These are phyloP conservation scores for Gasterosteus nipponicus DNA, from an alignment of 2,113 vertebrate species.

Conservation along the genomic window DNA sequence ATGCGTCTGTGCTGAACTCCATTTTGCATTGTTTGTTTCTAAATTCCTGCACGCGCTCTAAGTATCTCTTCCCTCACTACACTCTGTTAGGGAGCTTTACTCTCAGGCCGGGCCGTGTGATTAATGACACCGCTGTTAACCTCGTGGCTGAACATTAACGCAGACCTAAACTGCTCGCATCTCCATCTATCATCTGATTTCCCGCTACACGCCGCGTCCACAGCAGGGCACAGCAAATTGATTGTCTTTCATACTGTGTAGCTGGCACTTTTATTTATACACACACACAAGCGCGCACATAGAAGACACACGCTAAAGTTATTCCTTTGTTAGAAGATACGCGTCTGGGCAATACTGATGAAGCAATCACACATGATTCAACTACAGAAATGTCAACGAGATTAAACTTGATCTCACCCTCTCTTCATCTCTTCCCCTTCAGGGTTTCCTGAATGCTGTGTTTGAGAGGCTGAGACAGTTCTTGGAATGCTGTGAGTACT, in stretches of 20 bases:
- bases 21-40: background rate
- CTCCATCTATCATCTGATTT: slow-evolving; percentile 67
- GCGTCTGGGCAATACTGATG: slow-evolving; percentile 37
- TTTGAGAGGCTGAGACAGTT: slow-evolving; percentile 95
- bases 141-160: slow-evolving; percentile 62
- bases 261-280: slow-evolving; percentile 48
- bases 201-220: slow-evolving; percentile 28
- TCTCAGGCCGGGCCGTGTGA: slow-evolving; percentile 39
- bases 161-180: slow-evolving; percentile 58
- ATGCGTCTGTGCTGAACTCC: background rate
- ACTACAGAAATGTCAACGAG: slow-evolving; percentile 49
- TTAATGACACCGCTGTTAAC: slow-evolving; percentile 63
- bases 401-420: slow-evolving; percentile 53
- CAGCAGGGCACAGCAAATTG: slow-evolving; percentile 47
- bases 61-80: slow-evolving; percentile 1
- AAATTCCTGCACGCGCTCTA: slow-evolving; percentile 10
- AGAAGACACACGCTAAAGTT: background rate
- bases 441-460: slow-evolving; percentile 92
- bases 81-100: slow-evolving; percentile 20
- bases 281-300: background rate
- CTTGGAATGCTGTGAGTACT: slow-evolving; percentile 94
- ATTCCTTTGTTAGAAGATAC: slow-evolving; percentile 37
- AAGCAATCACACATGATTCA: slow-evolving; percentile 55
- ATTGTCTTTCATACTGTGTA: slow-evolving; percentile 50
- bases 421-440: slow-evolving; percentile 55